Evolutionary conservation across 1,140 invertebrate species (phyloP).

Genomic region (Magallana ariakensis): DNA sequence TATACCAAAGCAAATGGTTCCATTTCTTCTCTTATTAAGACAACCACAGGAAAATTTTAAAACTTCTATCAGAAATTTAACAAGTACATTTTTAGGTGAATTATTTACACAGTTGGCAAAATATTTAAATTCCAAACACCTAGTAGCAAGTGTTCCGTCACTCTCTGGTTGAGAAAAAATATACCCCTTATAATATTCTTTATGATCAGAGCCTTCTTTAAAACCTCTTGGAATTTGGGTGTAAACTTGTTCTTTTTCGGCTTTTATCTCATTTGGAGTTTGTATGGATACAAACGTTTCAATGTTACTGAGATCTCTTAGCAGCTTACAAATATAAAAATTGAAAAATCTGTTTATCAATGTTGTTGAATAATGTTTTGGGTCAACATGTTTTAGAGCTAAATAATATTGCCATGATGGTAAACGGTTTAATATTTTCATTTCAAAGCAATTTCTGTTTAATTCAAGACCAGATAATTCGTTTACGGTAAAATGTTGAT

Average conservation of each 20-base stretch:
- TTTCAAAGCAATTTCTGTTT: too few relatives aligned
- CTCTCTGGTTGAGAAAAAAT: conserved; percentile 40
- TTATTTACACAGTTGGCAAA: background rate
- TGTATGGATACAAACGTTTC: too few relatives aligned
- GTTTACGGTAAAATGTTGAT: too few relatives aligned
- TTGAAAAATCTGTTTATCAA: too few relatives aligned
- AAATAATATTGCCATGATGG: too few relatives aligned
- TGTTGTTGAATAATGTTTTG: too few relatives aligned
- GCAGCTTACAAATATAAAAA: too few relatives aligned
- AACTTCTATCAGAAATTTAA: conserved; percentile 36
- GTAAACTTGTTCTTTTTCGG: background rate
- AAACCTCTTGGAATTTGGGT: conserved; percentile 18
- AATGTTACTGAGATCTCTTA: too few relatives aligned
- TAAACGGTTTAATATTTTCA: too few relatives aligned
- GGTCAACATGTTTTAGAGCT: too few relatives aligned
- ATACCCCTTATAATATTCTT: conserved; percentile 36
- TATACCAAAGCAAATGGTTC: conserved; percentile 57
- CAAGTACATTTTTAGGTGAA: background rate
- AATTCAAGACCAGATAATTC: too few relatives aligned
- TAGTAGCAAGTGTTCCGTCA: conserved; percentile 36
- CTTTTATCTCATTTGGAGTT: background rate
- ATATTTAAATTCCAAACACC: conserved; percentile 43
- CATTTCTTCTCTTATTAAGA: conserved; percentile 52
- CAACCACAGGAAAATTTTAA: conserved; percentile 49
- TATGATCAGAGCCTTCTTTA: background rate